These are phyloP conservation scores for Pyrrhia umbra DNA, from an alignment of 2,888 invertebrate genomes.

Conservation along the genomic window DNA sequence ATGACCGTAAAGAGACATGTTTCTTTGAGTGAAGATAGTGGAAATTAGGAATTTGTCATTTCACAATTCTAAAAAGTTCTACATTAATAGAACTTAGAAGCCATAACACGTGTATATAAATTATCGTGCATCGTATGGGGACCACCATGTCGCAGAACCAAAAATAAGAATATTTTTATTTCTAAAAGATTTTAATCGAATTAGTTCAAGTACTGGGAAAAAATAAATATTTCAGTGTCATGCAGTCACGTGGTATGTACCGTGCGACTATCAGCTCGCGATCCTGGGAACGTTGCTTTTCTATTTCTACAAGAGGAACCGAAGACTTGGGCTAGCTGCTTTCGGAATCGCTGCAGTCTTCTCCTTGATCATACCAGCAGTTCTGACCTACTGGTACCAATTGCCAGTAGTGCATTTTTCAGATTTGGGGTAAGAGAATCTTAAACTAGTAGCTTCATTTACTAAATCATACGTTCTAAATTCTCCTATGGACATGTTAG, in stretches of 20 bases:
- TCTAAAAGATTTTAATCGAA: too few species aligned
- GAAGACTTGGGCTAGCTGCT: constrained; percentile 21
- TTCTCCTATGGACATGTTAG: too few species aligned
- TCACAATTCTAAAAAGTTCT: too few species aligned
- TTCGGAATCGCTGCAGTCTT: constrained; percentile 19
- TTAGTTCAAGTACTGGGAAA: too few species aligned
- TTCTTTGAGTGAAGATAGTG: not conserved
- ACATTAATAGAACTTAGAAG: too few species aligned
- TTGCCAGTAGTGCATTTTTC: constrained; percentile 42
- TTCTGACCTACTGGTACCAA: constrained; percentile 52
- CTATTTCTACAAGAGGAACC: constrained; percentile 46
- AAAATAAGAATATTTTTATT: too few species aligned
- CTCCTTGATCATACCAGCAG: constrained; percentile 56
- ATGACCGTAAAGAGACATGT: not conserved
- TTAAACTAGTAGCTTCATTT: too few species aligned
- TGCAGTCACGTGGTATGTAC: constrained; percentile 54
- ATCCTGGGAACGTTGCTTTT: constrained; percentile 53
- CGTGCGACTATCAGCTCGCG: constrained; percentile 60
- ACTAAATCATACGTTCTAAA: too few species aligned
- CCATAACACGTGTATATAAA: too few species aligned
- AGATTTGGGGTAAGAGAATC: constrained; percentile 45
- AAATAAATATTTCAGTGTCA: constrained; percentile 57
- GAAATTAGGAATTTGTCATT: too few species aligned
- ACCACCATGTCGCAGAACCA: too few species aligned
- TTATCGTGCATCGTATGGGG: too few species aligned